A percentile compares a stretch with the other conserved stretches of the same genome.
Conservation (phyloP, 2,888 invertebrate species). For the Trichacis sp. region DNA sequence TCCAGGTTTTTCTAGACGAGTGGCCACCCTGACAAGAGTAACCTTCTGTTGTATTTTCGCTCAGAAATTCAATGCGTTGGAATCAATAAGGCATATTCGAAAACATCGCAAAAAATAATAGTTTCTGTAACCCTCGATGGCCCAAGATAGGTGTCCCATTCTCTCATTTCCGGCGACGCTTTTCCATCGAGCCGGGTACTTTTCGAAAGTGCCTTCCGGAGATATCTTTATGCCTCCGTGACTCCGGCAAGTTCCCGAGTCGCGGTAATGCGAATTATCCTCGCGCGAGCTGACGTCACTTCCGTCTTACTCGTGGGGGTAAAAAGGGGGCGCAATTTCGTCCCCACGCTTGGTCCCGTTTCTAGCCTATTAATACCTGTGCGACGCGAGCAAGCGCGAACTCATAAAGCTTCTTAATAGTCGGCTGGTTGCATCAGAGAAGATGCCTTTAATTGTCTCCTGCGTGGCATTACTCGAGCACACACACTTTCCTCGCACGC, state of each 20-base stretch:
- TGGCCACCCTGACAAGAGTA: too few species aligned
- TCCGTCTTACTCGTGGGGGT: slow-evolving; percentile 7
- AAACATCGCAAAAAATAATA: too few species aligned
- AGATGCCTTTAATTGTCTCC: slow-evolving; percentile 24
- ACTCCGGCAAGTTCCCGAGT: slow-evolving; percentile 30
- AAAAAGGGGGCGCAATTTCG: neutral
- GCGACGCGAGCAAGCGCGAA: slow-evolving; percentile 23
- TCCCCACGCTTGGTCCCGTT: neutral
- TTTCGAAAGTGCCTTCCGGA: slow-evolving; percentile 41
- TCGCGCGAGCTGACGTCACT: slow-evolving; percentile 37
- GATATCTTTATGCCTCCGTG: slow-evolving; percentile 42
- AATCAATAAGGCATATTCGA: too few species aligned
- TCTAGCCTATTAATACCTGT: slow-evolving; percentile 30
- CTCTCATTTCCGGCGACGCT: slow-evolving; percentile 28
- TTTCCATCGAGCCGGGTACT: slow-evolving; percentile 41
- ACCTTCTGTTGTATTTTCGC: too few species aligned
- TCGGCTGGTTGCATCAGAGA: slow-evolving; percentile 14
- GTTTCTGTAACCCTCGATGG: too few species aligned
- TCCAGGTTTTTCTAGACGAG: too few species aligned
- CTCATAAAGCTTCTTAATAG: slow-evolving; percentile 36
- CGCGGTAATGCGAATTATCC: slow-evolving; percentile 38
- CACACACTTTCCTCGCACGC: neutral
- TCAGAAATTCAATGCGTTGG: too few species aligned
- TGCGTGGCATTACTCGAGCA: slow-evolving; percentile 1
- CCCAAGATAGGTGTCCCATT: neutral